A percentile compares a stretch with the other conserved stretches of the same genome.
Evolutionary conservation across 2,113 vertebrate species (phyloP).

Genomic region (Lophotis ruficrista): DNA sequence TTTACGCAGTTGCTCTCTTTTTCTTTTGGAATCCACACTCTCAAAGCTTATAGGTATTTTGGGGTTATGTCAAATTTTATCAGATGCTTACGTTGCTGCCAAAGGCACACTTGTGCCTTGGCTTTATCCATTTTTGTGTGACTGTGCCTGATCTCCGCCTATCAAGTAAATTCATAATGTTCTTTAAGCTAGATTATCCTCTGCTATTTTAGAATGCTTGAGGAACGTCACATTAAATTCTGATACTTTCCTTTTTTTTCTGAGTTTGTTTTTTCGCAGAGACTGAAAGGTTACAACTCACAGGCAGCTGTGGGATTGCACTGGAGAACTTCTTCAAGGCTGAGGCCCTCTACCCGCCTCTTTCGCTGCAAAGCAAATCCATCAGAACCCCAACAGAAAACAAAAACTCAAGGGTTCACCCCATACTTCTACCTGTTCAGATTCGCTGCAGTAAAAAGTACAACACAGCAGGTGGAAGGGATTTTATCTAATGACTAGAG

Average conservation of each 20-base stretch:
- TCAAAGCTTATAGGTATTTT: background rate
- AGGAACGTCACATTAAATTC: background rate
- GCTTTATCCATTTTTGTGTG: constrained; percentile 4
- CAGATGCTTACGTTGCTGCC: background rate
- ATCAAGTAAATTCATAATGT: background rate
- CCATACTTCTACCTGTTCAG: background rate
- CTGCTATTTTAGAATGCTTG: background rate
- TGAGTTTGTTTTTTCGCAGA: background rate
- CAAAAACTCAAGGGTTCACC: background rate
- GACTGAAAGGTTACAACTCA: background rate
- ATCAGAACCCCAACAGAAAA: background rate
- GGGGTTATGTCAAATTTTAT: constrained; percentile 2
- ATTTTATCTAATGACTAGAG: background rate
- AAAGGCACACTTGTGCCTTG: background rate
- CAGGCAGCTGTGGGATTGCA: background rate
- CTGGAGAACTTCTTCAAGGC: background rate
- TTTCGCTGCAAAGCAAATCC: background rate
- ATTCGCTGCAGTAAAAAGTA: background rate
- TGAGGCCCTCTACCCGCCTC: background rate
- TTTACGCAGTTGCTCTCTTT: background rate
- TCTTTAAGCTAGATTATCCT: constrained; percentile 9
- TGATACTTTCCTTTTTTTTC: background rate
- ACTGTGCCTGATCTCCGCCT: background rate
- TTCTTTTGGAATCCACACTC: background rate
- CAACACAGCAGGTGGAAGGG: accelerated